phyloP scores from a whole-genome alignment of 1,140 invertebrate species.

The Drosophila equinoxialis region DNA sequence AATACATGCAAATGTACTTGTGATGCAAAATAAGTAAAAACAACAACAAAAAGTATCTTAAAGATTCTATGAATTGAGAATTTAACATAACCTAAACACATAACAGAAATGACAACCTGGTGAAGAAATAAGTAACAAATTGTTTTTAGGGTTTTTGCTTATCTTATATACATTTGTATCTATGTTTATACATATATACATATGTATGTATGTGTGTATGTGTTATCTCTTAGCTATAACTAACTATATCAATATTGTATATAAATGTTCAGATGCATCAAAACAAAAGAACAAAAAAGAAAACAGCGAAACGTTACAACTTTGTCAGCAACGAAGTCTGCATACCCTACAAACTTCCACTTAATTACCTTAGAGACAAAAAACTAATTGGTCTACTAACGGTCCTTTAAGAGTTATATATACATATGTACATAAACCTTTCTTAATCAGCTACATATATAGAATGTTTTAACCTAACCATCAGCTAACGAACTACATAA shows the following conservation, averaged over 20 bases:
- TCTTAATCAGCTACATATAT: too few species aligned
- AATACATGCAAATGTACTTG: slow-evolving; percentile 23
- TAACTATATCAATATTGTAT: too few species aligned
- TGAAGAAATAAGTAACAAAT: not conserved
- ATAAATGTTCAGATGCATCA: not conserved
- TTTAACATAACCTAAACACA: not conserved
- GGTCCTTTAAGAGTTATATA: too few species aligned
- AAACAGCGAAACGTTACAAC: too few species aligned
- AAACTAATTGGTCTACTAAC: too few species aligned
- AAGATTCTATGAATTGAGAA: slow-evolving; percentile 2
- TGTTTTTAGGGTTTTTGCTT: not conserved
- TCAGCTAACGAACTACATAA: too few species aligned
- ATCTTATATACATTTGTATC: not conserved
- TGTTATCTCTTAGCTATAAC: not conserved
- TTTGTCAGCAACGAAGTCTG: too few species aligned
- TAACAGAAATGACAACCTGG: not conserved
- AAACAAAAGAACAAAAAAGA: not conserved
- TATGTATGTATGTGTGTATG: not conserved
- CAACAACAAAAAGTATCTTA: not conserved
- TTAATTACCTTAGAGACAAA: too few species aligned
- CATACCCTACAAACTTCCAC: too few species aligned
- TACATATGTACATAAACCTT: too few species aligned
- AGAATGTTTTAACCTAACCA: too few species aligned
- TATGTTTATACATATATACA: not conserved
- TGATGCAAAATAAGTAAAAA: slow-evolving; percentile 1